phyloP scores from a whole-genome alignment of 2,113 vertebrate genomes.

The Gymnocephalus cernua region DNA sequence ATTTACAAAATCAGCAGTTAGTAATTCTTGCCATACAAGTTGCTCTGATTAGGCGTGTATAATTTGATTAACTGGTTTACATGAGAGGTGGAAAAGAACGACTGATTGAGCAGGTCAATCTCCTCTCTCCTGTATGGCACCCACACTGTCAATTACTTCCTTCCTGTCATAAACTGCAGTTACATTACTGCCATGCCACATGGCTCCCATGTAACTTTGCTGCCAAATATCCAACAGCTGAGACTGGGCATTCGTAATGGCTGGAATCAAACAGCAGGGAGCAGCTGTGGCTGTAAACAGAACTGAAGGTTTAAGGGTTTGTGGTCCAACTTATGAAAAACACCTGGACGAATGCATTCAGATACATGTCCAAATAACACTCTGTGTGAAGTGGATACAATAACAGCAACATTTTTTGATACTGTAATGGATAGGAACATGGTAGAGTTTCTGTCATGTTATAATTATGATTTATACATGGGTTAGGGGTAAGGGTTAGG shows the following conservation, averaged over 20 bases:
- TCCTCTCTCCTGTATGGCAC: conserved; percentile 21
- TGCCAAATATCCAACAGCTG: conserved; percentile 41
- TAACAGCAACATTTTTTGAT: not conserved
- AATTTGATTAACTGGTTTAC: conserved; percentile 51
- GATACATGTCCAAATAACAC: not conserved
- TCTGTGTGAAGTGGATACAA: not conserved
- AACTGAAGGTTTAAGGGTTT: not conserved
- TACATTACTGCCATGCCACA: conserved; percentile 25
- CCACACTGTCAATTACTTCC: conserved; percentile 40
- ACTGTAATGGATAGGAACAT: not conserved
- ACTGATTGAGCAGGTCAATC: conserved; percentile 31
- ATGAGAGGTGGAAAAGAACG: conserved; percentile 16
- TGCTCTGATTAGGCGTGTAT: conserved; percentile 22
- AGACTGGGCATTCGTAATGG: not conserved
- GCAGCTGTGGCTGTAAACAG: conserved; percentile 21
- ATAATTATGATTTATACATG: not conserved
- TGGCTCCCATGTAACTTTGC: conserved; percentile 32
- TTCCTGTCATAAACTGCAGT: conserved; percentile 41
- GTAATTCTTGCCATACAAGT: not conserved
- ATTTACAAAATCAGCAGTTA: conserved; percentile 29
- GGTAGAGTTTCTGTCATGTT: not conserved
- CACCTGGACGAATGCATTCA: conserved; percentile 11
- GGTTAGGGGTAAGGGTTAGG: not conserved
- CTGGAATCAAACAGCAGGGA: conserved; percentile 21
- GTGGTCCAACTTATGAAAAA: conserved; percentile 18